Evolutionary conservation across 2,888 invertebrate genomes (phyloP), one percentile per base, ranked within the genome.

Genomic region (Keiferia lycopersicella): DNA sequence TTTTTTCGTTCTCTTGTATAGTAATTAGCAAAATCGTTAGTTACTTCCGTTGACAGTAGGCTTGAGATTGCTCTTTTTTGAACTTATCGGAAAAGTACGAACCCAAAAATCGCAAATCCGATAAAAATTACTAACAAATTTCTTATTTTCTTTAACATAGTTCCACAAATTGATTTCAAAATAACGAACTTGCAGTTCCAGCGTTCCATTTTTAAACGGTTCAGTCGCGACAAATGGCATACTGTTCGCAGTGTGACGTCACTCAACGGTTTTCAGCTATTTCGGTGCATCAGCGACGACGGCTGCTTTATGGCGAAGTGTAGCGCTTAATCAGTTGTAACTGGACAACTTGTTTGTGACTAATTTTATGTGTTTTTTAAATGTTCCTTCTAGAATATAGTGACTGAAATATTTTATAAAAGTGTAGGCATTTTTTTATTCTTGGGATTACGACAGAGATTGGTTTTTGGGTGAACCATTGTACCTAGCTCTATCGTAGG

Each of bases 221-320:
- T 34, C 7, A 30, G 30, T 59, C 16, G 59, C 26, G 59, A 59
- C 45, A 60, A 60, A 41, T 39, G 45, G 45, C 60, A 26, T 45
- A 60, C 45, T 60, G 60, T 60, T 60, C 60, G 4, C 7, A n/a
- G n/a, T n/a, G 22, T 61, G 61, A 61, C 61, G 61, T 61, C 61
- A 61, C 10, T n/a, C 50, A 61, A 61, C 61, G 61, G 61, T 50
- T 61, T 61, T 61, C 50, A 61, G 61, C 50, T 50, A 61, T 34
- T 61, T 34, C 18, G 45, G 61, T 61, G 61, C 61, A 50, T 26
- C 34, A 50, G 12, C 34, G 39, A 12, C 18, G 18, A 10, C 18
- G 18, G 2, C 14, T 18, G 16, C 56, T 16, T 45, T 45, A 16
- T 16, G 45, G 6, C n/a, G 16, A 3, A 2, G 16, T 30, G 56